These are phyloP conservation scores for Nasonovia ribisnigri DNA, from an alignment of 2,888 invertebrate genomes.

Conservation along the genomic window DNA sequence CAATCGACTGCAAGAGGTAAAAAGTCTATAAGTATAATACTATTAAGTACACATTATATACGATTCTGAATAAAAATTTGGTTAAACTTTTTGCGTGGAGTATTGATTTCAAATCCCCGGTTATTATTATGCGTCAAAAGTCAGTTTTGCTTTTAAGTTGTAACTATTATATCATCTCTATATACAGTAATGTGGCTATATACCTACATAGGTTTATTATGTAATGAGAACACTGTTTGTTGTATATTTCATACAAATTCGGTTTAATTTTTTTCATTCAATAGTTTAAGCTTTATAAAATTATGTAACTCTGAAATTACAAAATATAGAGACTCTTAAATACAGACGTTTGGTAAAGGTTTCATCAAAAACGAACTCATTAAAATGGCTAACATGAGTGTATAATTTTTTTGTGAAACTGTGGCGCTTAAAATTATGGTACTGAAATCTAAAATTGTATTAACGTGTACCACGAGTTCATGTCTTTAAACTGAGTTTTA, in stretches of 20 bases:
- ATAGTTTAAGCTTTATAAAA: background rate
- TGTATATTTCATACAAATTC: background rate
- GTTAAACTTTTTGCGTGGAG: background rate
- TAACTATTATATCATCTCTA: background rate
- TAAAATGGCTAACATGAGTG: background rate
- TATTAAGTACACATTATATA: no score
- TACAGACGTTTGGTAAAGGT: no score
- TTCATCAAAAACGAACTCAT: background rate
- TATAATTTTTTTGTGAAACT: background rate
- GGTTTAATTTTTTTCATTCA: background rate
- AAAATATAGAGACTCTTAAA: background rate
- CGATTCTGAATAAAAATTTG: background rate
- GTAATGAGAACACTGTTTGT: background rate
- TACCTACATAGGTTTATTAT: background rate
- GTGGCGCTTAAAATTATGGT: background rate
- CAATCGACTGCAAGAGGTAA: background rate
- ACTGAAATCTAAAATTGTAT: background rate
- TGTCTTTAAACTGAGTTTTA: background rate
- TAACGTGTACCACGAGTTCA: background rate
- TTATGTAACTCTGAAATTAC: background rate
- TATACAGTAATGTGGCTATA: background rate
- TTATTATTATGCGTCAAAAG: background rate
- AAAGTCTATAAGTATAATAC: background rate
- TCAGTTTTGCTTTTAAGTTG: background rate
- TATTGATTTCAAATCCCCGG: background rate